These are phyloP conservation scores for Oceanodroma tethys DNA, from an alignment of 2,113 vertebrate genomes.

Conservation along the genomic window DNA sequence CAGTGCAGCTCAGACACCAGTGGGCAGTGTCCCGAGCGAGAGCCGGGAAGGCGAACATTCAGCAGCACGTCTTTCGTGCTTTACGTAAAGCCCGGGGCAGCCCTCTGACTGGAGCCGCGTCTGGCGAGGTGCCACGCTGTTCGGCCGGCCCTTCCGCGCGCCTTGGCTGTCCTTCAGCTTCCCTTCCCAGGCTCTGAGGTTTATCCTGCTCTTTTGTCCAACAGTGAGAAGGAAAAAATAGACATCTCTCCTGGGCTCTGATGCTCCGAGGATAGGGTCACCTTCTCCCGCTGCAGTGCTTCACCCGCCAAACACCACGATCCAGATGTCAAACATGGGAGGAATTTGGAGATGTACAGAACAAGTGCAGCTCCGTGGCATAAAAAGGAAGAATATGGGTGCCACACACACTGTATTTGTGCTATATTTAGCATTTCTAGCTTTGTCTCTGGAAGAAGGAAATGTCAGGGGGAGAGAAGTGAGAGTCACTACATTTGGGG, in stretches of 20 bases:
- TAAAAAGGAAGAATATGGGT: neutral
- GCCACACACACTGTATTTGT: neutral
- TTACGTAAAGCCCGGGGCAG: neutral
- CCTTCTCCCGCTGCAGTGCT: neutral
- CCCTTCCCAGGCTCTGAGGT: neutral
- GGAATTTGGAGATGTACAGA: neutral
- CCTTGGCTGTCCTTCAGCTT: neutral
- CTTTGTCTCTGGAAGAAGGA: neutral
- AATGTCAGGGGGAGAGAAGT: neutral
- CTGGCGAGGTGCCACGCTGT: neutral
- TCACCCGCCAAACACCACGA: accelerated
- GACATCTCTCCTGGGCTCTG: neutral
- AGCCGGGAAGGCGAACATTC: neutral
- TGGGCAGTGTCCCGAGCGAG: neutral
- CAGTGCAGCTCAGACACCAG: neutral
- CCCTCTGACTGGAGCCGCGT: accelerated
- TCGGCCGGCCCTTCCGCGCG: accelerated
- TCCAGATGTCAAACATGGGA: accelerated
- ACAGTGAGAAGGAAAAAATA: neutral
- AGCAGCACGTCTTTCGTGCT: neutral
- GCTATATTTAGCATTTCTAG: neutral
- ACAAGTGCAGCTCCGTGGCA: neutral
- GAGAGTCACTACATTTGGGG: neutral
- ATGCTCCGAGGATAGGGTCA: neutral
- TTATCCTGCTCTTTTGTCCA: neutral